These are phyloP conservation scores for Leptinotarsa undecemlineata DNA, from an alignment of 1,140 invertebrate species.

Conservation along the genomic window DNA sequence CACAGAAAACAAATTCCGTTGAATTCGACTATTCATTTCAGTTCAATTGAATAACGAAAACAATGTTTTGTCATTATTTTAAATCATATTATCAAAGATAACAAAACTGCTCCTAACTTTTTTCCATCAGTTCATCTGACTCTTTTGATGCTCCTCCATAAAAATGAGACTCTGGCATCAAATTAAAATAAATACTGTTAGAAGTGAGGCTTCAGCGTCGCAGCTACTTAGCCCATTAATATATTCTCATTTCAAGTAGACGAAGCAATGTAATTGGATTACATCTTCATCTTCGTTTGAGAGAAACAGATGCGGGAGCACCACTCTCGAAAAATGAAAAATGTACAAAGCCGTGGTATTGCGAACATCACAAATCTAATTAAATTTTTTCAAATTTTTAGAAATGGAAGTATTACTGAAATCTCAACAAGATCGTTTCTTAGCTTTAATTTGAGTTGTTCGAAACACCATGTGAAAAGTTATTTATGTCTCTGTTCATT, in stretches of 20 bases:
- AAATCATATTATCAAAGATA: background rate
- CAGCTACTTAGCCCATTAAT: constrained; percentile 37
- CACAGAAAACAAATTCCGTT: too few species aligned
- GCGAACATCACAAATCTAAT: constrained; percentile 30
- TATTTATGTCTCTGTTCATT: too few species aligned
- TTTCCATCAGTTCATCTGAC: background rate
- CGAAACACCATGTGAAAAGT: too few species aligned
- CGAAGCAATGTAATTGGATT: constrained; percentile 45
- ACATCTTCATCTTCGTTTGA: constrained; percentile 45
- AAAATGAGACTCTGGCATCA: constrained; percentile 15
- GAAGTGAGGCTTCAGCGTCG: constrained; percentile 27
- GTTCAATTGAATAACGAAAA: too few species aligned
- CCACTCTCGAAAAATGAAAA: constrained; percentile 44
- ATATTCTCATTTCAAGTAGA: constrained; percentile 42
- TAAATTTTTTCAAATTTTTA: constrained; percentile 30
- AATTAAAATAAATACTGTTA: constrained; percentile 43
- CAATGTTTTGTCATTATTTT: too few species aligned
- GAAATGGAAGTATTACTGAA: background rate
- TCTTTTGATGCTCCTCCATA: background rate
- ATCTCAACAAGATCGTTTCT: background rate
- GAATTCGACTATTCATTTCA: too few species aligned
- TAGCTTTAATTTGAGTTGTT: background rate
- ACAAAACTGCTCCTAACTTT: background rate
- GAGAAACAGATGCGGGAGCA: constrained; percentile 24
- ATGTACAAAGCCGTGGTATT: constrained; percentile 36